Evolutionary conservation across 2,113 vertebrate genomes (phyloP), one percentile per base, ranked within the genome.

Genomic region (Rostratula benghalensis): DNA sequence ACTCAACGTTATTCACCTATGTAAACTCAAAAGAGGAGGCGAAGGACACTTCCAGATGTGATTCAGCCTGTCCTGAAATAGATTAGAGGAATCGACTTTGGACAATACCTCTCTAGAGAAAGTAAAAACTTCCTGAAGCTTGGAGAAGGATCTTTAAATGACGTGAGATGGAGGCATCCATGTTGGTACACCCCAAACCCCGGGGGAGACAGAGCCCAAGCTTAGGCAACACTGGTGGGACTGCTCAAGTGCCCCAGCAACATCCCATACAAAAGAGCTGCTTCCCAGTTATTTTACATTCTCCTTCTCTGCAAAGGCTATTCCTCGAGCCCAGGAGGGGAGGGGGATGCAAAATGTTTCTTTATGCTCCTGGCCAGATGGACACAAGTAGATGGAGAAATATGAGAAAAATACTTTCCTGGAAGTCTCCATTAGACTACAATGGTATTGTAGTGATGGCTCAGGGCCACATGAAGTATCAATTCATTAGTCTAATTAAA

Each of bases 361-460:
- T 28, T 71, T 0, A 0, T 68, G 59, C 22, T 80, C 9, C 60
- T 83, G 87, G 43, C 20, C 41, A 82, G 30, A 22, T 10, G n/a
- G 81, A 50, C 33, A 51, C 0, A 0, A 7, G 4, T 22, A 19
- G 53, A 39, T 20, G 27, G 35, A 84, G 43, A 82, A 82, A 61
- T 54, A 39, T 14, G 11, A 63, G 21, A 48, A 46, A 75, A 81
- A 63, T 11, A 31, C 17, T 60, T 60, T 45, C 20, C 35, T 43
- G 20, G 23, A 82, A 94, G 30, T 57, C 24, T 90, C 41, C 25
- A 43, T 69, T 31, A 33, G 43, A 24, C 17, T 84, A 10, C 53
- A 75, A 30, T 45, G 61, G 11, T 31, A 30, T 30, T 54, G 17
- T 54, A 54, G 53, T 67, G 51, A 37, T 77, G 53, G 74, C 24